Evolutionary conservation across 2,113 vertebrate genomes (phyloP).

Genomic region (Gymnorhina tibicen): DNA sequence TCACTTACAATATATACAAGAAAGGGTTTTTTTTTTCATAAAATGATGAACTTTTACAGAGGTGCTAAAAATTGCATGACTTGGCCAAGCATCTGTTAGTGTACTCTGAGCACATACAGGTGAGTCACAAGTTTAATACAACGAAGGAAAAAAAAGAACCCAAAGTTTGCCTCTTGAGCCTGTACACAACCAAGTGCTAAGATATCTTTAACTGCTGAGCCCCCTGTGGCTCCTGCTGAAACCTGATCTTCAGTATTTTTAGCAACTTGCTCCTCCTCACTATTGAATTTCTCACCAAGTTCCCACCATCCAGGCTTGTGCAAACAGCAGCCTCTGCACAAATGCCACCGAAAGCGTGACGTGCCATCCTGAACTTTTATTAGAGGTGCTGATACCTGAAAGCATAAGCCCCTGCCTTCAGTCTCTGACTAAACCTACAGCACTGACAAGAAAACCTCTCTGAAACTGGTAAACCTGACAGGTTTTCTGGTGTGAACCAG

Average conservation of each 20-base stretch:
- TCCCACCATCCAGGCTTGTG: neutral
- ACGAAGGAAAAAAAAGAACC: neutral
- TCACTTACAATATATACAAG: neutral
- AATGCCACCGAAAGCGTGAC: neutral
- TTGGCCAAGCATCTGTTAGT: neutral
- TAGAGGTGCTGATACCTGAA: neutral
- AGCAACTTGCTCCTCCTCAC: conserved; percentile 24
- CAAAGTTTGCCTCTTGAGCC: neutral
- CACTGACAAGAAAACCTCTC: neutral
- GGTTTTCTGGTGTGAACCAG: neutral
- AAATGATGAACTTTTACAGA: neutral
- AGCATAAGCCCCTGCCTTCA: neutral
- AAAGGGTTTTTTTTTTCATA: neutral
- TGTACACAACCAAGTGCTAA: neutral
- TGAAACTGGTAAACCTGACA: neutral
- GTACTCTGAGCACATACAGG: neutral
- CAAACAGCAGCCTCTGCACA: conserved; percentile 32
- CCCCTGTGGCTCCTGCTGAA: neutral
- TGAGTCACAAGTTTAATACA: neutral
- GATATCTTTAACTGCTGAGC: neutral
- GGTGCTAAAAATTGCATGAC: neutral
- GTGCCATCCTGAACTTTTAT: neutral
- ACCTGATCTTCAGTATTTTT: conserved; percentile 27
- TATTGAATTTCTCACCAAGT: conserved; percentile 33
- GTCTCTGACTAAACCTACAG: neutral